Conservation (phyloP, 2,113 vertebrate genomes). For the Murina feae region DNA sequence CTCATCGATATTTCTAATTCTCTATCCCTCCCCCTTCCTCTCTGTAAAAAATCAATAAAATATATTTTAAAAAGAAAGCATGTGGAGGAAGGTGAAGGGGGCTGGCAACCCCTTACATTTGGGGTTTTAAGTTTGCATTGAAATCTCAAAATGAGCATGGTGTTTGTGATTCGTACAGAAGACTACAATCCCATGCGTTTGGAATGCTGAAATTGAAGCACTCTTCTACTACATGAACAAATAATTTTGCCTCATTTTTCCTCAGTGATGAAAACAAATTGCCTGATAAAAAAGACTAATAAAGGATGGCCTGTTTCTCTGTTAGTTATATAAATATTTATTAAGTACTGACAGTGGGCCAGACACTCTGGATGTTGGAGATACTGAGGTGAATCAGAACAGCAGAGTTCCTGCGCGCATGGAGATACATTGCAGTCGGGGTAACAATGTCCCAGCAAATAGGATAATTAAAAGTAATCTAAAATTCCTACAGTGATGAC, state of each 20-base stretch:
- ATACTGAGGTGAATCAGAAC: background rate
- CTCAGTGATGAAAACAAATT: background rate
- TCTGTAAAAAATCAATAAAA: no score
- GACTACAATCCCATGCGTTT: background rate
- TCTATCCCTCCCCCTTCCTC: no score
- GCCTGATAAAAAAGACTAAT: background rate
- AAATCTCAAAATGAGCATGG: background rate
- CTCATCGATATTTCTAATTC: no score
- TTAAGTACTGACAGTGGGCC: no score
- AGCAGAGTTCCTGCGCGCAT: background rate
- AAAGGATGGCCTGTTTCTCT: background rate
- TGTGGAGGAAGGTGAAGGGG: background rate
- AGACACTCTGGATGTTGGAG: background rate
- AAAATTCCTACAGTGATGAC: no score
- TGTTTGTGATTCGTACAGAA: background rate
- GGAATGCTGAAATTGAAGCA: background rate
- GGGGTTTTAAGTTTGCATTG: background rate
- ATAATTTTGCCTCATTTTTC: background rate
- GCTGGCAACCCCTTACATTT: accelerated
- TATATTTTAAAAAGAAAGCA: no score
- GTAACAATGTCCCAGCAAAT: background rate
- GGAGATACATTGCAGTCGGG: no score
- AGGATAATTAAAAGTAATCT: background rate
- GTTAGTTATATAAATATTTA: background rate
- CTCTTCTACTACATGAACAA: background rate